phyloP scores from a whole-genome alignment of 2,113 vertebrate genomes.

The Procapra przewalskii region DNA sequence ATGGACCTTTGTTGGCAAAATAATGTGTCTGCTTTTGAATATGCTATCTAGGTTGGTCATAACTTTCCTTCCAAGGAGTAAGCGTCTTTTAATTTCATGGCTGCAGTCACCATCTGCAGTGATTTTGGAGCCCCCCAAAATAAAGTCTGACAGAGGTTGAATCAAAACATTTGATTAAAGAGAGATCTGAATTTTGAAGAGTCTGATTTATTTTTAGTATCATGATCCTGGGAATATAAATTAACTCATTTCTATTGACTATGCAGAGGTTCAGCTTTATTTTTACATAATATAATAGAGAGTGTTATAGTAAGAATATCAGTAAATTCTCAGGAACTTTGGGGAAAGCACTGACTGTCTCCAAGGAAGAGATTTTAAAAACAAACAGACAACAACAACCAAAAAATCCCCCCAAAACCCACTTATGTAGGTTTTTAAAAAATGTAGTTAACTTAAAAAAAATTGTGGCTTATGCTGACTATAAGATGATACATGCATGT shows the following conservation, averaged over 20 bases:
- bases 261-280: neutral
- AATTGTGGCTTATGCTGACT: neutral
- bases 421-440: neutral
- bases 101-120: too few relatives aligned
- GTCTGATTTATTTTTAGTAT: neutral
- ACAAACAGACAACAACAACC: neutral
- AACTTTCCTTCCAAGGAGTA: too few relatives aligned
- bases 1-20: too few relatives aligned
- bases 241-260: slow-evolving; percentile 2
- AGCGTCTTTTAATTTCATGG: too few relatives aligned
- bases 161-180: slow-evolving; percentile 36
- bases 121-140: too few relatives aligned
- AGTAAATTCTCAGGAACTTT: neutral
- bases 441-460: neutral
- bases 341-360: neutral
- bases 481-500: neutral
- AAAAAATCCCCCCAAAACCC: neutral
- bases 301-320: neutral
- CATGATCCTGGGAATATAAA: neutral
- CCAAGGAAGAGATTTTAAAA: neutral
- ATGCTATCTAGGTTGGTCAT: too few relatives aligned
- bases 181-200: slow-evolving; percentile 26
- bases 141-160: neutral
- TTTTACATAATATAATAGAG: neutral
- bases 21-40: too few relatives aligned